These are phyloP conservation scores for Epinephelus lanceolatus DNA, from an alignment of 2,113 vertebrate species.

Conservation along the genomic window DNA sequence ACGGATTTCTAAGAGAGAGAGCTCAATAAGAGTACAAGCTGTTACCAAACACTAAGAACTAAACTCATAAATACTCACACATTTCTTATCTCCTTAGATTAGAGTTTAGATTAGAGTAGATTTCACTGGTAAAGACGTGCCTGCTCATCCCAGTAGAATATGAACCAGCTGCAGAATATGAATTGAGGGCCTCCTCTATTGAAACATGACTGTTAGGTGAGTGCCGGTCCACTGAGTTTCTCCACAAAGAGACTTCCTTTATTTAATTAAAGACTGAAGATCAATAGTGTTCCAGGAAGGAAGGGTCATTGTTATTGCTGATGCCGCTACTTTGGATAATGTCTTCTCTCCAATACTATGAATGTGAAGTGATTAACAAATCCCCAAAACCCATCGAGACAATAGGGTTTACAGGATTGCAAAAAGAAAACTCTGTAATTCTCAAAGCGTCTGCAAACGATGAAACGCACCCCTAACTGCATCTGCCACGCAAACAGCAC, in stretches of 20 bases:
- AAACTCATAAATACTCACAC: background rate
- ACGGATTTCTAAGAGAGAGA: background rate
- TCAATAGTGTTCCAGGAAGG: slow-evolving; percentile 74
- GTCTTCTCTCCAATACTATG: slow-evolving; percentile 11
- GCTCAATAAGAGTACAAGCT: background rate
- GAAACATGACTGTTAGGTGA: slow-evolving; percentile 7
- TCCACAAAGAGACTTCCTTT: slow-evolving; percentile 46
- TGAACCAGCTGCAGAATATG: background rate
- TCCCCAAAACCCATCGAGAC: background rate
- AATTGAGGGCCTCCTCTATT: background rate
- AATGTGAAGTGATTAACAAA: slow-evolving; percentile 31
- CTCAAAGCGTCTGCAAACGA: too few species aligned
- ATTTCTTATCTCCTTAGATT: background rate
- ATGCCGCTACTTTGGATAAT: slow-evolving; percentile 62
- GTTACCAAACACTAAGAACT: background rate
- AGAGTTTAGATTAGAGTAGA: background rate
- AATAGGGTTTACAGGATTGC: background rate
- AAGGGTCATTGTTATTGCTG: slow-evolving; percentile 66
- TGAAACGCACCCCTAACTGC: too few species aligned
- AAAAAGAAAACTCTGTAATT: too few species aligned
- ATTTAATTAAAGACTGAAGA: slow-evolving; percentile 64
- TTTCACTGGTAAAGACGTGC: background rate
- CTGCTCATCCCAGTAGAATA: background rate
- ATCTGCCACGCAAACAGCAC: too few species aligned
- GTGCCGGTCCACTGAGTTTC: background rate